Percentiles rank a stretch among this genome's conserved stretches.
Evolutionary conservation across 2,113 vertebrate genomes (phyloP).

Genomic region (Monarcha castaneiventris): DNA sequence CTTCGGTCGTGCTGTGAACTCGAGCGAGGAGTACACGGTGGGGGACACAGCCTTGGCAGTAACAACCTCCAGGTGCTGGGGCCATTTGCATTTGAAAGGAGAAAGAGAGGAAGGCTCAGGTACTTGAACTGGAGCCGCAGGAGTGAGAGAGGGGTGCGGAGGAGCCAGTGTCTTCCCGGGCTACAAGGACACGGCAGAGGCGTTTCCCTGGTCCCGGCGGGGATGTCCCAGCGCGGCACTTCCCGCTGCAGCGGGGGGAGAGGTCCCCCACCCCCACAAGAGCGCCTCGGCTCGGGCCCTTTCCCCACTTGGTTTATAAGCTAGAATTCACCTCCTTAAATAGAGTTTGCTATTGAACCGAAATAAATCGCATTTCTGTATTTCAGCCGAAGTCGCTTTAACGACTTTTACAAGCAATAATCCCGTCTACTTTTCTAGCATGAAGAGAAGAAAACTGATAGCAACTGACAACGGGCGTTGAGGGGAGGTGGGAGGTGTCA

Average conservation of each 20-base stretch:
- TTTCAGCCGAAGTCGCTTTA: not conserved
- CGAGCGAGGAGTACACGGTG: not conserved
- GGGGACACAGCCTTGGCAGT: not conserved
- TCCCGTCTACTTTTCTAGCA: not conserved
- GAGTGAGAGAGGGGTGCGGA: fast-evolving
- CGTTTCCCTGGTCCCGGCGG: not conserved
- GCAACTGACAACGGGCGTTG: not conserved
- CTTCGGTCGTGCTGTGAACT: not conserved
- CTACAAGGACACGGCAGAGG: no score
- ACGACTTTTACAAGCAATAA: not conserved
- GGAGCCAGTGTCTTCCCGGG: not conserved
- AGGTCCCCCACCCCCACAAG: fast-evolving
- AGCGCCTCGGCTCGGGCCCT: not conserved
- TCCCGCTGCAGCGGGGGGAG: not conserved
- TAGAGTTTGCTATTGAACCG: not conserved
- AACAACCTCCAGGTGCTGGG: not conserved
- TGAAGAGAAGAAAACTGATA: not conserved
- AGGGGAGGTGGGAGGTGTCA: not conserved
- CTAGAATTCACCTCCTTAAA: not conserved
- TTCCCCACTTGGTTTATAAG: not conserved
- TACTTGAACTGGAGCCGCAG: fast-evolving
- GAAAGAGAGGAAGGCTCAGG: not conserved
- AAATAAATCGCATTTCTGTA: not conserved
- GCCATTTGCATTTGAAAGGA: not conserved
- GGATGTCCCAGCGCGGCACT: fast-evolving